Percentiles rank a stretch among this genome's conserved stretches.
phyloP scores from a whole-genome alignment of 1,140 invertebrate species.

The Hormaphis cornu region DNA sequence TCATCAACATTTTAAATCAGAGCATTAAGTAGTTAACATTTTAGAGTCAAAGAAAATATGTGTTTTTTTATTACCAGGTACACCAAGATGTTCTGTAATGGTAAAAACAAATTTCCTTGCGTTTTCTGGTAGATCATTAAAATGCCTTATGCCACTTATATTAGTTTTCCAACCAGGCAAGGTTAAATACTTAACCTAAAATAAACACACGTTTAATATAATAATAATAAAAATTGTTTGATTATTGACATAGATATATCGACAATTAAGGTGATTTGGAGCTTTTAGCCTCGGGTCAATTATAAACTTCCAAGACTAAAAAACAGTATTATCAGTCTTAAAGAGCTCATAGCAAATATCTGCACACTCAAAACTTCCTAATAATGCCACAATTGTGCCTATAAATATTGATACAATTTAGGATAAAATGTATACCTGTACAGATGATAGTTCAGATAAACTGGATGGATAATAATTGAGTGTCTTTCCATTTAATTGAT shows the following conservation, averaged over 20 bases:
- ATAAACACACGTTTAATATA: constrained; percentile 33
- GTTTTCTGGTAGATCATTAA: constrained; percentile 74
- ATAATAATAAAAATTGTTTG: no score
- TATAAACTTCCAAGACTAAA: no score
- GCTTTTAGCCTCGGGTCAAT: no score
- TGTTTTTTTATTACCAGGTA: constrained; percentile 59
- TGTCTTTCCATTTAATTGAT: constrained; percentile 71
- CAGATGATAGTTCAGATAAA: constrained; percentile 57
- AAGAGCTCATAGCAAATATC: no score
- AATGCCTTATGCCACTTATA: constrained; percentile 74
- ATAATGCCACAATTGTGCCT: no score
- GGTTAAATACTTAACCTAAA: constrained; percentile 77
- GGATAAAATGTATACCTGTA: constrained; percentile 49
- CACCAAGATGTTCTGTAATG: constrained; percentile 73
- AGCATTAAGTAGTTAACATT: background rate
- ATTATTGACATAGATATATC: no score
- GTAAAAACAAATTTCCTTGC: constrained; percentile 78
- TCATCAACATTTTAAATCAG: background rate
- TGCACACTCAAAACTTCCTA: no score
- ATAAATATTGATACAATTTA: no score
- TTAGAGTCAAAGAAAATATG: background rate
- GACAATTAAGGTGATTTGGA: no score
- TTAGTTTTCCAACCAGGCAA: constrained; percentile 82
- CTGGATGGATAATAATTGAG: constrained; percentile 72
- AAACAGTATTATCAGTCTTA: no score